Evolutionary conservation across 2,113 vertebrate genomes (phyloP), one percentile per base, ranked within the genome.

Genomic region (Echinops telfairi): DNA sequence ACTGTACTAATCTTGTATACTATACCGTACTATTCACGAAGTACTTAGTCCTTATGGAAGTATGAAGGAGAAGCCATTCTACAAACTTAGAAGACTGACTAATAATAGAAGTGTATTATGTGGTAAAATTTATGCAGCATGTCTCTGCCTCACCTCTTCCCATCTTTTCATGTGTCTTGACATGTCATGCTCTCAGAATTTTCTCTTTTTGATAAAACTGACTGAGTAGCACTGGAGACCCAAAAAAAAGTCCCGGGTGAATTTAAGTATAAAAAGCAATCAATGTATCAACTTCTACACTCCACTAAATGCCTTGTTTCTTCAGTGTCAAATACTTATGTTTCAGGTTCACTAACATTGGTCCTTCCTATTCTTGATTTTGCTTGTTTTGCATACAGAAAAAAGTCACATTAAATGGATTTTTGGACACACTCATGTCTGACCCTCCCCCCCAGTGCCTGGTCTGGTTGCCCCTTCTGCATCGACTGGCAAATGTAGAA

Each of bases 401-500:
- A 98, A 99, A 99, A 96, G 99, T 99, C 97, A 99, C 99, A 27
- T 98, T 99, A 97, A 99, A 99, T 97, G 98, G 98, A 94, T 99
- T 99, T 98, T 98, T 99, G 97, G 99, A 99, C 97, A 99, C 99
- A 1, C 98, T 99, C 96, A 99, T 99, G 99, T 99, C 99, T 77
- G 99, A 99, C 97, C 99, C 99, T 84, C 99, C 99, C 6, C 99
- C 99, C 19, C 99, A 99, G 98, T 99, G 99, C 98, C 98, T 99
- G 97, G 99, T 99, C 97, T 99, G 99, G 99, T 98, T 99, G 92
- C 99, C 99, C 57, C 99, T 99, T 96, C 99, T 99, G 97, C 99
- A 99, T 97, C 98, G 99, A 83, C 98, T 99, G 96, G 98, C 99
- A 93, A 99, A 99, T 92, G 99, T 99, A 96, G 99, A 99, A 97